Evolutionary conservation across 2,888 invertebrate species (phyloP), one percentile per base, ranked within the genome.

Genomic region (Drosophila meridionalis): DNA sequence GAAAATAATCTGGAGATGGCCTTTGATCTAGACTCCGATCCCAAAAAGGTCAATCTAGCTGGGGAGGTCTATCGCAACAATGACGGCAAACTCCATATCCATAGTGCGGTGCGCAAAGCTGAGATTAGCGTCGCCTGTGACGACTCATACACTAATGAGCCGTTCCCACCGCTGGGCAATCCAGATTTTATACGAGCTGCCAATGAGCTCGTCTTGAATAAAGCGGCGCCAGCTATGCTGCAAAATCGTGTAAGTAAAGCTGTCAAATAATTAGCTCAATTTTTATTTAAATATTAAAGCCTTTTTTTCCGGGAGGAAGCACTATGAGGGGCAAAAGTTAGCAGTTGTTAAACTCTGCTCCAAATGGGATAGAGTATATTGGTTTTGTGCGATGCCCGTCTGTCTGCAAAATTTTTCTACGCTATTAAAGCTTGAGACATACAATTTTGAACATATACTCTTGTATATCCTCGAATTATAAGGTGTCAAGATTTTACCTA

Each of bases 121-220:
- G 67, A 70, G 26, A 62, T 81, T 5, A 45, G 42, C 0, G 45
- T 83, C 0, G 71, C 61, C 32, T 71, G 65, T 20, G 67, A 76
- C 43, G 62, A 80, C 28, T 58, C 36, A 6, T 57, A 69, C 5
- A 26, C 9, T 1, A 50, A 63, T 4, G 80, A 76, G 7, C 59
- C 69, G 2, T 20, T 64, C 43, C 66, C 60, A 3, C 36, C 55
- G 2, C 53, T 83, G 42, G 80, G 83, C n/a, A 83, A 83, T 65
- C 59, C 65, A 0, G 69, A 67, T 2, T 69, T 81, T 30, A 69
- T 53, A 8, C 50, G 45, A 8, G 69, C 69, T 1, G 83, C 71
- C 30, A 69, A 38, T n/a, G 77, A 83, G 40, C 38, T 83, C 7
- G 45, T 80, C 3, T 30, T 81, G n/a, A 69, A 60, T 32, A 73